A percentile compares a stretch with the other conserved stretches of the same genome.
phyloP scores from a whole-genome alignment of 1,140 invertebrate species.

The Dendroctonus ponderosae region DNA sequence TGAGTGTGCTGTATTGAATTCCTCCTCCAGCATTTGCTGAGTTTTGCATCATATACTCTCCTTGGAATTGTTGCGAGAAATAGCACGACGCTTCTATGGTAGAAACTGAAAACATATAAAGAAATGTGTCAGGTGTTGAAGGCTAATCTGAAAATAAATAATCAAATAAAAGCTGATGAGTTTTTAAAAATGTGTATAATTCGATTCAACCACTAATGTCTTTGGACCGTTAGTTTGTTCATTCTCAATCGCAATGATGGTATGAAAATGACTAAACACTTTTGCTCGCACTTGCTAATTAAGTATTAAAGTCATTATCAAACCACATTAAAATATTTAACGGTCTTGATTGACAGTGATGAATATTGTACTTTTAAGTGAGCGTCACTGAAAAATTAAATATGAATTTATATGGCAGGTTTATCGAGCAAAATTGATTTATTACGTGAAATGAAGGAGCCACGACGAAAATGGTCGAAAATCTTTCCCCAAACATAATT shows the following conservation, averaged over 20 bases:
- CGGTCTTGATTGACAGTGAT: constrained; percentile 7
- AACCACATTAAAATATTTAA: constrained; percentile 2
- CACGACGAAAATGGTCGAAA: constrained; percentile 16
- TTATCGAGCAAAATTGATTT: constrained; percentile 29
- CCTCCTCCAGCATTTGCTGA: constrained; percentile 51
- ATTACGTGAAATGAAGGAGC: constrained; percentile 22
- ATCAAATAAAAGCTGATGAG: background rate
- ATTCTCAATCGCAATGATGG: too few relatives aligned
- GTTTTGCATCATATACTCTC: constrained; percentile 65
- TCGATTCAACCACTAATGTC: too few relatives aligned
- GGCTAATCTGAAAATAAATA: background rate
- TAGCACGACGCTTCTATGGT: constrained; percentile 56
- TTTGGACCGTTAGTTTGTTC: too few relatives aligned
- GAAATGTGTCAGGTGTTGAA: background rate
- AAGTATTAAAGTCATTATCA: background rate
- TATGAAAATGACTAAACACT: too few relatives aligned
- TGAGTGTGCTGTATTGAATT: constrained; percentile 63
- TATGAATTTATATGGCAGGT: constrained; percentile 9
- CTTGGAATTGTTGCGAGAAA: constrained; percentile 68
- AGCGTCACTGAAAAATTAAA: constrained; percentile 5
- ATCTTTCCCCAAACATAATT: constrained; percentile 20
- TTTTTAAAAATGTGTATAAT: background rate
- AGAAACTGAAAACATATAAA: constrained; percentile 34
- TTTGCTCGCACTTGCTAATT: too few relatives aligned
- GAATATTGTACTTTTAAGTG: background rate